phyloP scores from a whole-genome alignment of 2,113 vertebrate genomes.

The Bambusicola thoracicus region DNA sequence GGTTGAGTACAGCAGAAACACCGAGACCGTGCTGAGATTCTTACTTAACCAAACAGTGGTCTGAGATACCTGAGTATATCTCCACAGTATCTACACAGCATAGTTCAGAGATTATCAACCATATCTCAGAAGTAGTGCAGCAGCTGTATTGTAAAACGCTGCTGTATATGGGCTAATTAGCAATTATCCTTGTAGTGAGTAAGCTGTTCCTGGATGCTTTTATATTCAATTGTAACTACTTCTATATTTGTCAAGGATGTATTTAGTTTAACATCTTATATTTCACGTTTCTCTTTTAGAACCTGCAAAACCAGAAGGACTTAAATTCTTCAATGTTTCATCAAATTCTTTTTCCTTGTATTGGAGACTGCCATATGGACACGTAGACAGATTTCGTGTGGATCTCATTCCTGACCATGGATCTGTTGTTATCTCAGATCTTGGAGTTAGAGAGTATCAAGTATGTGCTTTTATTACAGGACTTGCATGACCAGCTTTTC shows the following conservation, averaged over 20 bases:
- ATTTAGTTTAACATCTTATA: background rate
- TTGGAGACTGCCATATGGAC: slow-evolving; percentile 77
- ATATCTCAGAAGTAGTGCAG: background rate
- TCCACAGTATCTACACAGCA: background rate
- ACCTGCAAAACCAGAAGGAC: slow-evolving; percentile 75
- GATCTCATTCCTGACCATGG: slow-evolving; percentile 79
- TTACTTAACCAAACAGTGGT: background rate
- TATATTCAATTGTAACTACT: background rate
- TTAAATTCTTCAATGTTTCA: slow-evolving; percentile 76
- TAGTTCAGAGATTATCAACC: background rate
- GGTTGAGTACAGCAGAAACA: background rate
- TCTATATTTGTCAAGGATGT: background rate
- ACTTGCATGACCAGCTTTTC: slow-evolving; percentile 39
- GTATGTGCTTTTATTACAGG: slow-evolving; percentile 79
- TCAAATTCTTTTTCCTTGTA: slow-evolving; percentile 78
- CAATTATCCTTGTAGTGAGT: background rate
- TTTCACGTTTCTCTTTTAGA: slow-evolving; percentile 69
- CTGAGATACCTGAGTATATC: background rate
- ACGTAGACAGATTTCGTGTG: slow-evolving; percentile 81
- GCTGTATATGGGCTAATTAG: background rate
- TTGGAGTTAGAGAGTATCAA: slow-evolving; percentile 81
- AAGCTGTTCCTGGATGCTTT: background rate
- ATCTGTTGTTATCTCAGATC: slow-evolving; percentile 80
- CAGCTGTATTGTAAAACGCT: background rate
- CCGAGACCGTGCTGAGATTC: background rate